Evolutionary conservation across 2,888 invertebrate genomes (phyloP).

Genomic region (Synanthedon tipuliformis): DNA sequence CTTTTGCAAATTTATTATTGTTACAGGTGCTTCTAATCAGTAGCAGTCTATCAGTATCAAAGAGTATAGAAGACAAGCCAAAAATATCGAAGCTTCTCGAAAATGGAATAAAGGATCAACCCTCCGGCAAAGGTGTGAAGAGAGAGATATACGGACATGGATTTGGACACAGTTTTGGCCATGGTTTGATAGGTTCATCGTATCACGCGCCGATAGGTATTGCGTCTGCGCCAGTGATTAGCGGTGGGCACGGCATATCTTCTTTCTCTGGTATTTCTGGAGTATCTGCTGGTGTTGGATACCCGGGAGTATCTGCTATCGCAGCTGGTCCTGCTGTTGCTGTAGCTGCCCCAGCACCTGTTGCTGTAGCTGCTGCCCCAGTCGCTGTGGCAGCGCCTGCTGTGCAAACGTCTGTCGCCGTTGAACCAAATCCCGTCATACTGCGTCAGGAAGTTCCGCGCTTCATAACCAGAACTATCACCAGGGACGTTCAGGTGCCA

Average conservation of each 20-base stretch:
- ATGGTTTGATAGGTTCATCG: not conserved
- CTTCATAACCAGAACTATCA: slow-evolving; percentile 56
- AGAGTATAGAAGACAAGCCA: slow-evolving; percentile 34
- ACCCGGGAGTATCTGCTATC: slow-evolving; percentile 13
- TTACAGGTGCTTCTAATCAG: slow-evolving; percentile 49
- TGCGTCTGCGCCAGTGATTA: not conserved
- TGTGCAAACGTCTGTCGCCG: slow-evolving; percentile 47
- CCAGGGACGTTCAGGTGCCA: slow-evolving; percentile 52
- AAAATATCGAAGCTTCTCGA: slow-evolving; percentile 46
- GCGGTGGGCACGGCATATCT: not conserved
- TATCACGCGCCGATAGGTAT: not conserved
- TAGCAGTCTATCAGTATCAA: slow-evolving; percentile 43
- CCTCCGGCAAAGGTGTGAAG: slow-evolving; percentile 43
- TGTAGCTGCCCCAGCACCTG: slow-evolving; percentile 5
- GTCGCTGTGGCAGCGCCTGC: slow-evolving; percentile 17
- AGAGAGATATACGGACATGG: slow-evolving; percentile 31
- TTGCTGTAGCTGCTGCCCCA: slow-evolving; percentile 19
- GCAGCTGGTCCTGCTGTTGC: slow-evolving; percentile 15
- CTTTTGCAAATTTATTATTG: not conserved
- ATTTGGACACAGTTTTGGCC: not conserved
- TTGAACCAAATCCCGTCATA: slow-evolving; percentile 57
- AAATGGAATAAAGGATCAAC: slow-evolving; percentile 45
- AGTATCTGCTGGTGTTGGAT: slow-evolving; percentile 8
- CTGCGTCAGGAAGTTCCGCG: slow-evolving; percentile 57
- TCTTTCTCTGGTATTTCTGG: not conserved